Conservation (phyloP, 2,888 invertebrate species). For the Nasonovia ribisnigri region DNA sequence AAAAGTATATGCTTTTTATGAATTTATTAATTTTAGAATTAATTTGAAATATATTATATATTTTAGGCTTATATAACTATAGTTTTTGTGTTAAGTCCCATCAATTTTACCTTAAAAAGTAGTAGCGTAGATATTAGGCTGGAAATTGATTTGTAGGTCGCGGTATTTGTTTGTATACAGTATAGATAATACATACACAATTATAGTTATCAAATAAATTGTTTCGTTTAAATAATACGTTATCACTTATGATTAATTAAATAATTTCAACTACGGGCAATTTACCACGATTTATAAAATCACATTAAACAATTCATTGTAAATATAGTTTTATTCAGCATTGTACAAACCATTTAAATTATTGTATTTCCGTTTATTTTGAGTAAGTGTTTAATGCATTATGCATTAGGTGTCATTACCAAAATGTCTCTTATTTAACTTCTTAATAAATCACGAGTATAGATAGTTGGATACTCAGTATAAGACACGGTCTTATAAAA, state of each 20-base stretch:
- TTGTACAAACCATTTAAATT: not conserved
- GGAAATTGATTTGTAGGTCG: no score
- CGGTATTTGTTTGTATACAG: no score
- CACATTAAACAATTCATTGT: not conserved
- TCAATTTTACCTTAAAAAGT: no score
- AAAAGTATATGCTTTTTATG: no score
- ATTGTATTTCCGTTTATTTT: not conserved
- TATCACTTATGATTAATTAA: not conserved
- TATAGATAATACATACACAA: not conserved
- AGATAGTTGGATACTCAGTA: not conserved
- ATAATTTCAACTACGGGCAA: not conserved
- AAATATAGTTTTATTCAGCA: not conserved
- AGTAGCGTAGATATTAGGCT: no score
- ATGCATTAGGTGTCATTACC: not conserved
- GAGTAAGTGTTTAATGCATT: not conserved
- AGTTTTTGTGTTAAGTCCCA: no score
- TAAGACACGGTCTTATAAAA: not conserved
- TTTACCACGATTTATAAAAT: not conserved
- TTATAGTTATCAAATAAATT: not conserved
- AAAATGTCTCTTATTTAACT: not conserved
- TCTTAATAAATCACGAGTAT: not conserved
- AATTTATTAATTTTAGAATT: no score
- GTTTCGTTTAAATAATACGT: not conserved
- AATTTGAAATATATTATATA: no score
- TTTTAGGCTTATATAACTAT: no score